Evolutionary conservation across 2,797 vertebrate genomes (phyloP), one percentile per base, ranked within the genome.

Genomic region (Anguilla marmorata): DNA sequence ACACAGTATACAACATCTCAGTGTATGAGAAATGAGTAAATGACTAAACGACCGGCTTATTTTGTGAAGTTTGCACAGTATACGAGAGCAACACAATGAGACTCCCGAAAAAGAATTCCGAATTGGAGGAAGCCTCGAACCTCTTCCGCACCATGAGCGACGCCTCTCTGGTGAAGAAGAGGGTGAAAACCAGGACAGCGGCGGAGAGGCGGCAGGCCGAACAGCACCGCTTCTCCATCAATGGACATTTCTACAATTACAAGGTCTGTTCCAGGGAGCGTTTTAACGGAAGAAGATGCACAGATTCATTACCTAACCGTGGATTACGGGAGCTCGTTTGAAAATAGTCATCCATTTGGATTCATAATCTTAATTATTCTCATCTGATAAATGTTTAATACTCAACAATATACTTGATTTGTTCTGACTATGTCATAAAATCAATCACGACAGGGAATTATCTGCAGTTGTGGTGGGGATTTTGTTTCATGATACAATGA

Each of bases 191-290:
- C 7, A 96, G 95, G 91, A 92, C 91, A 0, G 91, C 89, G 0
- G 90, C 90, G 0, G 93, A 96, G 88, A 91, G 91, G 89, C 94
- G 95, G 92, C 94, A 91, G 88, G 93, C 93, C 5, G 94, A 93
- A 80, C 95, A 95, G 0, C 97, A 97, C 87, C 96, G 98, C 84
- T 98, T 97, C 87, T 99, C 97, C 0, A 99, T 98, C 90, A 99
- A 99, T 0, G 98, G 98, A 56, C 98, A 99, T 90, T 98, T 98
- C 92, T 99, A 98, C 89, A 97, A 99, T 93, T 95, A 96, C 45
- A 96, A 96, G 93, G 96, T 95, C 14, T 69, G 27, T 24, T 52
- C 56, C 60, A 21, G 4, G 60, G 60, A n/a, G 7, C 1, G 60
- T n/a, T n/a, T 24, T 3, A 24, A 66, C 27, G 21, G 3, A 60